Evolutionary conservation across 2,797 vertebrate genomes (phyloP), one percentile per base, ranked within the genome.

Genomic region (Eidolon dupreanum): DNA sequence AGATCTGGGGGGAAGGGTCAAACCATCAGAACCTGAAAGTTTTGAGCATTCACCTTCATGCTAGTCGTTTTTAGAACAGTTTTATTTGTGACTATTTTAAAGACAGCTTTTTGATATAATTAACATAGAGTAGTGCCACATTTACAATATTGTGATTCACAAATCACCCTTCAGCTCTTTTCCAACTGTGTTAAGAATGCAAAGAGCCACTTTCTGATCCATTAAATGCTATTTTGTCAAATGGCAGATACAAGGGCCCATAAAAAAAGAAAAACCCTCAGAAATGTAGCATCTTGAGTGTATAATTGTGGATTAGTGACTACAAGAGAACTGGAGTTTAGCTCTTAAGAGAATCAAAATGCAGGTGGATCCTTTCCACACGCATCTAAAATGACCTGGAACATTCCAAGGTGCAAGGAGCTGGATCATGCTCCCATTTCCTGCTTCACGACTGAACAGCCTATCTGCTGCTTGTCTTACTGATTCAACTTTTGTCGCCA

Each of bases 61-160:
- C 31, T 51, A 22, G 71, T 92, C 46, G n/a, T 43, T 93, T 90
- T 88, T 49, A 46, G 43, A 92, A 91, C n/a, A 85, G 36, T 22
- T 73, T 78, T 57, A 79, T 79, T 49, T 94, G 61, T 94, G 68
- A 41, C 73, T 65, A 71, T n/a, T 84, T 65, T n/a, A 36, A 92
- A 83, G 55, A 88, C 9, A 31, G 4, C 36, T 43, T 53, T 82
- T 96, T 57, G 20, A 41, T 82, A 59, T 55, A 28, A 90, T 55
- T n/a, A 36, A 19, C 24, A 6, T 86, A 68, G 51, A 78, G 46
- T 36, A 55, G 15, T 41, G 13, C 22, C 51, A 11, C 10, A 6
- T 79, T 81, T 90, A 46, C 33, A 78, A 5, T 63, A 57, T n/a
- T 74, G 15, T 82, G 57, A 74, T 75, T 86, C 57, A 75, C 70